phyloP scores from a whole-genome alignment of 35 echinoderm and acorn worm genomes.

The Chiridota heheva region DNA sequence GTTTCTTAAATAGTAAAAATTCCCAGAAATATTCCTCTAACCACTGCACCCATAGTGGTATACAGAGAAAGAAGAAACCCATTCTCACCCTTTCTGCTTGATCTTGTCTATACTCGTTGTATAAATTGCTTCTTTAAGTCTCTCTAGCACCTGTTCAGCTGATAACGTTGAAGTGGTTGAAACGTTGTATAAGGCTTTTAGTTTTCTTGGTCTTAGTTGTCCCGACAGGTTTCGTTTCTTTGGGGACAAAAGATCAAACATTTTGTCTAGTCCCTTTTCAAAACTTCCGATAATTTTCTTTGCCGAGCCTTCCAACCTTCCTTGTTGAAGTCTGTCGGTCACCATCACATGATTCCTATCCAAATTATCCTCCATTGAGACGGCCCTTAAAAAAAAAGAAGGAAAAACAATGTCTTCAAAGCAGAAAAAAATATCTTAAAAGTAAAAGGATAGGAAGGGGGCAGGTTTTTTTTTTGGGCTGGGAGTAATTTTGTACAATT shows the following conservation, averaged over 20 bases:
- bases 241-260: constrained; percentile 81
- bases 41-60: background rate
- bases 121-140: constrained; percentile 59
- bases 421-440: too few species aligned
- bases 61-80: background rate
- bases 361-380: constrained; percentile 91
- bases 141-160: constrained; percentile 75
- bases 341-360: constrained; percentile 47
- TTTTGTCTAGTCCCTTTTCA: constrained; percentile 96
- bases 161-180: constrained; percentile 85
- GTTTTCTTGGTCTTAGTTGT: constrained; percentile 78
- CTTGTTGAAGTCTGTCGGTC: constrained; percentile 59
- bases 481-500: too few species aligned
- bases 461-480: background rate
- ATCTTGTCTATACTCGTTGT: constrained; percentile 62
- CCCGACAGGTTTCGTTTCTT: constrained; percentile 63
- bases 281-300: constrained; percentile 99
- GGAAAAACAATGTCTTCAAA: constrained; percentile 26
- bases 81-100: constrained; percentile 93
- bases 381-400: constrained; percentile 68
- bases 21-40: background rate
- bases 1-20: too few species aligned
- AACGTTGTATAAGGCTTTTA: constrained; percentile 96
- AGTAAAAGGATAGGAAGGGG: background rate
- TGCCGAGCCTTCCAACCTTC: constrained; percentile 65